A percentile compares a stretch with the other conserved stretches of the same genome.
Conservation (phyloP, 2,113 vertebrate genomes). For the Fregata magnificens region DNA sequence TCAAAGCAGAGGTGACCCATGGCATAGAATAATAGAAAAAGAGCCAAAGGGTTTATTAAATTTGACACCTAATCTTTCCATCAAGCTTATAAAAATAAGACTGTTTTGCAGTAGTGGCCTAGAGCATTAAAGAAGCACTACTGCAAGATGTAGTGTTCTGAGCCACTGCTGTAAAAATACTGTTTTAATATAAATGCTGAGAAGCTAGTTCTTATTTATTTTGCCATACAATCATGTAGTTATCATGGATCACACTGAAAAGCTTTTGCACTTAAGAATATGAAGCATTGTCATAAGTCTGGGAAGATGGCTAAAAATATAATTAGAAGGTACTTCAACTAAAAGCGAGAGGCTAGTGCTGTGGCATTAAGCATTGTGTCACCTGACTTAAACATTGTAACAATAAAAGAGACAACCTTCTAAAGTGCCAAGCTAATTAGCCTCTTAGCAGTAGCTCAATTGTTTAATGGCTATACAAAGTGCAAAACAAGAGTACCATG, state of each 20-base stretch:
- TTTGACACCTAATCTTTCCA: constrained; percentile 59
- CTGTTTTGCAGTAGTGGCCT: neutral
- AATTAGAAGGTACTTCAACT: neutral
- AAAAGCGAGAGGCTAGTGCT: neutral
- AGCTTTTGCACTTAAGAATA: neutral
- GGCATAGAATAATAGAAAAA: constrained; percentile 19
- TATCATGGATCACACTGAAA: neutral
- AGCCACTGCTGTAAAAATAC: neutral
- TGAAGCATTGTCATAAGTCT: neutral
- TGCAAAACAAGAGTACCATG: neutral
- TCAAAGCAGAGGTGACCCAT: neutral
- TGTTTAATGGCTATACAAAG: neutral
- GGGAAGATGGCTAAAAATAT: neutral
- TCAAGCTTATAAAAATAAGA: constrained; percentile 37
- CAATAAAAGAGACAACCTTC: neutral
- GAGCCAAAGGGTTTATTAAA: constrained; percentile 52
- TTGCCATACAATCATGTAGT: neutral
- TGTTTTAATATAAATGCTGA: neutral
- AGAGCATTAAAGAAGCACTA: neutral
- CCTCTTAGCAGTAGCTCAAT: neutral
- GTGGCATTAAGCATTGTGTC: neutral
- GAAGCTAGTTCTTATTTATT: neutral
- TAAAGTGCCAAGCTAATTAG: neutral
- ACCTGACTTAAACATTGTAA: neutral
- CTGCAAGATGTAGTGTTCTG: neutral